These are phyloP conservation scores for Eledona agricola DNA, from an alignment of 2,888 invertebrate species.

Conservation along the genomic window DNA sequence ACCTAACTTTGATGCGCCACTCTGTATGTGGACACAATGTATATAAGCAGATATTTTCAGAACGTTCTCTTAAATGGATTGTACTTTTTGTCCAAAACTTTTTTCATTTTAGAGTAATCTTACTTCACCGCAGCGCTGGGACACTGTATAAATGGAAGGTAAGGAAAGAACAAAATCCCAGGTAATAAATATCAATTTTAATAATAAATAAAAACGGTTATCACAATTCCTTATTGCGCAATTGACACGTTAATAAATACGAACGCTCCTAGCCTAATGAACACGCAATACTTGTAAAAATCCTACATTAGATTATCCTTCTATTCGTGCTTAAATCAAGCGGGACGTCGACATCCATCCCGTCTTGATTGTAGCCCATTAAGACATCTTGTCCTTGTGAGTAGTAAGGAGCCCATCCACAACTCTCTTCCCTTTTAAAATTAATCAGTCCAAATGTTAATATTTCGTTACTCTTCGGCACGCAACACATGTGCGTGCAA, in stretches of 20 bases:
- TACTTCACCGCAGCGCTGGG: no score
- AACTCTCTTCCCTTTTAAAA: conserved; percentile 13
- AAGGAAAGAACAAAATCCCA: no score
- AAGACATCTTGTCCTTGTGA: conserved; percentile 9
- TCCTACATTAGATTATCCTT: conserved; percentile 53
- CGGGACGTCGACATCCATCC: conserved; percentile 65
- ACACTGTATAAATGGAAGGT: no score
- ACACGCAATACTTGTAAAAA: conserved; percentile 43
- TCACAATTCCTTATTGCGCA: conserved; percentile 47
- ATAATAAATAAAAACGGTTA: conserved; percentile 40
- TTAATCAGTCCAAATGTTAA: conserved; percentile 21
- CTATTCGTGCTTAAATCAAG: conserved; percentile 71
- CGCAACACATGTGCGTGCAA: conserved; percentile 47
- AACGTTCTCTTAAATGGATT: no score
- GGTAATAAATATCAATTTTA: conserved; percentile 19
- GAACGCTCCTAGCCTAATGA: conserved; percentile 33
- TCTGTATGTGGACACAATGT: no score
- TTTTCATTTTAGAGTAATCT: no score
- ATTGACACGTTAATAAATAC: conserved; percentile 30
- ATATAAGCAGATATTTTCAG: no score
- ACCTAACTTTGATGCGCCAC: no score
- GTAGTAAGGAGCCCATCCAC: not conserved
- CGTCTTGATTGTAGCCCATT: conserved; percentile 37
- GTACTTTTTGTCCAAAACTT: no score
- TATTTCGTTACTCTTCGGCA: conserved; percentile 34